Conservation (phyloP, 2,113 vertebrate species). For the Rhinoderma darwinii region DNA sequence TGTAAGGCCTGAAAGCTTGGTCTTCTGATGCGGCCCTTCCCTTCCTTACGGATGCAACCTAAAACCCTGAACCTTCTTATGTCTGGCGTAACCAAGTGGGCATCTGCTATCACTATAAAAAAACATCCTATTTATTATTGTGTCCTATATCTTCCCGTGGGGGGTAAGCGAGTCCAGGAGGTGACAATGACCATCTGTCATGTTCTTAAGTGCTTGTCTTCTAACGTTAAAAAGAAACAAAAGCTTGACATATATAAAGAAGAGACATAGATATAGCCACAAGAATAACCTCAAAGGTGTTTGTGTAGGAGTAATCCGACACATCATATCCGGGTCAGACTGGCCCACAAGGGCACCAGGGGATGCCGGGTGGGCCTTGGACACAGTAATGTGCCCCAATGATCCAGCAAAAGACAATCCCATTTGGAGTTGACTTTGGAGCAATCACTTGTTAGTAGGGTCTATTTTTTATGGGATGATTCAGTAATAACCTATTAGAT, state of each 20-base stretch:
- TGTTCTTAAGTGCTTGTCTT: conserved; percentile 36
- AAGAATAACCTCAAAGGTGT: background rate
- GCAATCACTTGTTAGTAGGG: too few species aligned
- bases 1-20: conserved; percentile 46
- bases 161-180: background rate
- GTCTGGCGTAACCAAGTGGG: conserved; percentile 26
- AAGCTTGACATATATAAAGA: background rate
- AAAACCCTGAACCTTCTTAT: conserved; percentile 45
- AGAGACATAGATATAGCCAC: background rate
- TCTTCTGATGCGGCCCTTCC: conserved; percentile 51
- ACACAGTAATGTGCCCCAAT: too few species aligned
- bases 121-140: conserved; percentile 46
- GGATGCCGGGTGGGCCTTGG: too few species aligned
- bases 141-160: conserved; percentile 2
- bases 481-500: too few species aligned
- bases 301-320: too few species aligned
- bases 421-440: too few species aligned
- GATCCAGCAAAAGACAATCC: too few species aligned
- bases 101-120: conserved; percentile 57
- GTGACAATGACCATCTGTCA: conserved; percentile 55
- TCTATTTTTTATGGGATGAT: too few species aligned
- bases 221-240: background rate
- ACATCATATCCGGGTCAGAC: background rate
- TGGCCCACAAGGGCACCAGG: too few species aligned
- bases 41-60: conserved; percentile 56